phyloP scores from a whole-genome alignment of 2,113 vertebrate genomes.

The Seriola rivoliana region DNA sequence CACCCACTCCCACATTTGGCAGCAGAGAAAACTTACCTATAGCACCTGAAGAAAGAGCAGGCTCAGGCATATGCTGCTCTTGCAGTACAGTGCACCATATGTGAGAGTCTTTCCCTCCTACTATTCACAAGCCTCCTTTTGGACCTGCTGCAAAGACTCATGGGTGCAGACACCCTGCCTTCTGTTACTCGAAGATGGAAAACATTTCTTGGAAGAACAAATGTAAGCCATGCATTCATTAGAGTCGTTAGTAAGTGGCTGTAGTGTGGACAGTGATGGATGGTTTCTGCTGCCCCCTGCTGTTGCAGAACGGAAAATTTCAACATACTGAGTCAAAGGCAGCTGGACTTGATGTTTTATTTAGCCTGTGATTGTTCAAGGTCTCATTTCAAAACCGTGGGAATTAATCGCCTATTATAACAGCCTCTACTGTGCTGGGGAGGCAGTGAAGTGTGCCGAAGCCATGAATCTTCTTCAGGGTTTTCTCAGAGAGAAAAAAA shows the following conservation, averaged over 20 bases:
- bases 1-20: too few species aligned
- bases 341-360: neutral
- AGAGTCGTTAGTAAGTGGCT: slow-evolving; percentile 5
- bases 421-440: neutral
- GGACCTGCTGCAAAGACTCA: neutral
- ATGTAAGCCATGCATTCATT: slow-evolving; percentile 9
- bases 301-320: slow-evolving; percentile 27
- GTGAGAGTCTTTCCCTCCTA: neutral
- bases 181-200: slow-evolving; percentile 1
- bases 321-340: neutral
- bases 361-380: neutral
- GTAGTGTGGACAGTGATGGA: slow-evolving; percentile 15
- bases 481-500: neutral
- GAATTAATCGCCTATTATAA: neutral
- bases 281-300: slow-evolving; percentile 67
- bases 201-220: slow-evolving; percentile 13
- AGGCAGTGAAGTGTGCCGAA: neutral
- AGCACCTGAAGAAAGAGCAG: neutral
- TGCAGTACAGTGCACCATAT: neutral
- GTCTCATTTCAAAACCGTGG: neutral
- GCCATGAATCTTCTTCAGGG: neutral
- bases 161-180: neutral
- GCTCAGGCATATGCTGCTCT: neutral
- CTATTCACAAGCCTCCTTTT: neutral
- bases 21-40: too few species aligned